These are phyloP conservation scores for Pemphredon lugubris DNA, from an alignment of 2,888 invertebrate genomes.

Conservation along the genomic window DNA sequence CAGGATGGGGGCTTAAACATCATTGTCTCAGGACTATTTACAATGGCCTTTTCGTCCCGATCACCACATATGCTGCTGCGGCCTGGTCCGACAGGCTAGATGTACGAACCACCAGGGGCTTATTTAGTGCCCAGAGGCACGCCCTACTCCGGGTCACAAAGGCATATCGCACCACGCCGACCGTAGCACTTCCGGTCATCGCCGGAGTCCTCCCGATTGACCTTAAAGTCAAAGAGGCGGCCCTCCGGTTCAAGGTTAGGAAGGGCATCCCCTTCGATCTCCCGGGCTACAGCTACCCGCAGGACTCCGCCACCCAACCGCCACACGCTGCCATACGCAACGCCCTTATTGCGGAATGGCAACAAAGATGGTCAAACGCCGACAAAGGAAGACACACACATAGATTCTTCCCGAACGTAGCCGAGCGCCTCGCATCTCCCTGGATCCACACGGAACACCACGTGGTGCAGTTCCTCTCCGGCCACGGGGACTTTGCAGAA, in stretches of 20 bases:
- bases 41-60: no score
- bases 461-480: neutral
- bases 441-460: neutral
- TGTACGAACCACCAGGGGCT: no score
- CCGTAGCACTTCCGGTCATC: neutral
- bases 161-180: neutral
- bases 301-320: neutral
- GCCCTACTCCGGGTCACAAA: neutral
- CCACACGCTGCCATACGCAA: neutral
- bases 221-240: no score
- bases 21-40: no score
- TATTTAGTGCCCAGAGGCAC: neutral
- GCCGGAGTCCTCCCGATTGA: neutral
- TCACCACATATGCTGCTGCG: no score
- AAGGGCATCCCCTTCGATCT: neutral
- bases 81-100: neutral
- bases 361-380: neutral
- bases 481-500: neutral
- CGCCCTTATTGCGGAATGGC: neutral
- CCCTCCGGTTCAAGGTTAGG: neutral
- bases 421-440: neutral
- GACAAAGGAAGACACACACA: neutral
- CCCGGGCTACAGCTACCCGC: no score
- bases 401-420: neutral
- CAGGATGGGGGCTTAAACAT: neutral